These are phyloP conservation scores for Melanotaenia nigrans DNA, from an alignment of 2,797 vertebrate species.

Conservation along the genomic window DNA sequence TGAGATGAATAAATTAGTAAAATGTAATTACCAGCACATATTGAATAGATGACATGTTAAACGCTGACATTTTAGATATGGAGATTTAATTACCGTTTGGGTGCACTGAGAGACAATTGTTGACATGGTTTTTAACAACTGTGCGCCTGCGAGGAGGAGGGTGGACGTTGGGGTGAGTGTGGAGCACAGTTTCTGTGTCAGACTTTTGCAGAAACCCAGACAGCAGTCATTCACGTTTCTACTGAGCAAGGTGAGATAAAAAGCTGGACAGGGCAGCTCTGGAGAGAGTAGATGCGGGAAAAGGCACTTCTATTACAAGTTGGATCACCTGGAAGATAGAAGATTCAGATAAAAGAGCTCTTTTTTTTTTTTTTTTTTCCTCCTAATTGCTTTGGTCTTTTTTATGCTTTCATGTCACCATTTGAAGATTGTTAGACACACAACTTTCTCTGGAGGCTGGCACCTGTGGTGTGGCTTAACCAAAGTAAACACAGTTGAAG, in stretches of 20 bases:
- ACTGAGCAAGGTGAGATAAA: constrained; percentile 60
- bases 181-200: constrained; percentile 28
- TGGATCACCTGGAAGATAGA: constrained; percentile 52
- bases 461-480: constrained; percentile 12
- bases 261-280: constrained; percentile 10
- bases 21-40: constrained; percentile 74
- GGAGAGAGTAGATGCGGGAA: constrained; percentile 30
- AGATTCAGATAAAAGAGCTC: constrained; percentile 34
- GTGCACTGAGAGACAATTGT: constrained; percentile 58
- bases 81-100: constrained; percentile 68
- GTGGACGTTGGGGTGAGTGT: neutral
- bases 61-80: constrained; percentile 64
- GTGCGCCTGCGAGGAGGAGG: neutral
- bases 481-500: constrained; percentile 14
- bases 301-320: constrained; percentile 64
- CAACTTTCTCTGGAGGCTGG: constrained; percentile 4
- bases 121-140: constrained; percentile 67
- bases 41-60: constrained; percentile 62
- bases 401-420: constrained; percentile 28
- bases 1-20: constrained; percentile 79
- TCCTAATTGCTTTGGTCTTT: constrained; percentile 50
- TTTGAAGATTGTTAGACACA: constrained; percentile 25
- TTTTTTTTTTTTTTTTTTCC: constrained; percentile 24
- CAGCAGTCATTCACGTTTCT: constrained; percentile 66
- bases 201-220: constrained; percentile 56